Evolutionary conservation across 2,797 vertebrate species (phyloP).

Genomic region (Oryzias dopingdopingensis): DNA sequence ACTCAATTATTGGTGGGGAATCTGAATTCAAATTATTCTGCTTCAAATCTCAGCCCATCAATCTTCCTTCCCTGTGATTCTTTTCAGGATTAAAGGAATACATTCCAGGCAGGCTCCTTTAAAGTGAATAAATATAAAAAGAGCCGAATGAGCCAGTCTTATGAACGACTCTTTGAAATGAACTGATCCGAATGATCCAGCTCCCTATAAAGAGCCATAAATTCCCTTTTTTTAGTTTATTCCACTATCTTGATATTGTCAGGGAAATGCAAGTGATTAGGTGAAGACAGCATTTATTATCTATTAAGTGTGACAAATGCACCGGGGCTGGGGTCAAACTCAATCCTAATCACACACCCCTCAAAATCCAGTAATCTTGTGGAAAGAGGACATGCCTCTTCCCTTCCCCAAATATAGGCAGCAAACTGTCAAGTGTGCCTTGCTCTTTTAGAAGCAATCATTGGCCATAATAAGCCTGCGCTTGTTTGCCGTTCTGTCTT

Average conservation of each 20-base stretch:
- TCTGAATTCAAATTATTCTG: no score
- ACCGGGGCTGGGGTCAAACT: conserved; percentile 5
- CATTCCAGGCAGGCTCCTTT: no score
- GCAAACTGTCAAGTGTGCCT: conserved; percentile 64
- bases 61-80: no score
- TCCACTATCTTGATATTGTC: background rate
- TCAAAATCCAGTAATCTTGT: conserved; percentile 1
- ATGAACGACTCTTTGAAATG: no score
- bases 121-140: no score
- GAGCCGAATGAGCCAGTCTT: no score
- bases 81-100: no score
- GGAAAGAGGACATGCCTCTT: conserved; percentile 48
- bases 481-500: conserved; percentile 64
- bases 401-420: conserved; percentile 43
- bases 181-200: no score
- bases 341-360: background rate
- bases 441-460: conserved; percentile 70
- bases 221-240: background rate
- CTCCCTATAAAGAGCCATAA: no score
- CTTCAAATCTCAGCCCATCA: no score
- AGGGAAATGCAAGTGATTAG: background rate
- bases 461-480: conserved; percentile 73
- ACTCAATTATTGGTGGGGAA: no score
- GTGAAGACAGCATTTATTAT: background rate
- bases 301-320: conserved; percentile 1